Percentiles rank a stretch among this genome's conserved stretches.
These are phyloP conservation scores for Temnothorax unifasciatus DNA, from an alignment of 2,888 invertebrate species.

Conservation along the genomic window DNA sequence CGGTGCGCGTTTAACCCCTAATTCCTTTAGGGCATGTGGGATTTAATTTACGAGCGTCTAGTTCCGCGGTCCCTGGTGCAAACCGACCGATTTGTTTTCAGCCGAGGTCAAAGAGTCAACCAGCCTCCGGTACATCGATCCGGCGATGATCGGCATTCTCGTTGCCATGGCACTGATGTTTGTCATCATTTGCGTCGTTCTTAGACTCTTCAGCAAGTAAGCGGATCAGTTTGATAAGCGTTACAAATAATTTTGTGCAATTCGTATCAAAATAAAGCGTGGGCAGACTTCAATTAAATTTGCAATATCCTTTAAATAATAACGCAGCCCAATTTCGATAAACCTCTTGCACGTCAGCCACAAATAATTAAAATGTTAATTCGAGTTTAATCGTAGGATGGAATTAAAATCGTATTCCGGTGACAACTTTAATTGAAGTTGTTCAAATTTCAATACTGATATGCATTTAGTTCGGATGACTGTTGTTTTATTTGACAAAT, in stretches of 20 bases:
- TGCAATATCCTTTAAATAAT: not conserved
- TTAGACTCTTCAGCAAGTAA: conserved; percentile 97
- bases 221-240: conserved; percentile 77
- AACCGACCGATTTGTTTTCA: conserved; percentile 78
- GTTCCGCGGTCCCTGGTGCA: conserved; percentile 23
- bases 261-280: not conserved
- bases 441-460: not conserved
- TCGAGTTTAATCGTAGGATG: not conserved
- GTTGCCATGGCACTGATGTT: conserved; percentile 97
- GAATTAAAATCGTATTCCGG: not conserved
- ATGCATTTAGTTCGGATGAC: not conserved
- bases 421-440: conserved; percentile 1
- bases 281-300: not conserved
- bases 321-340: not conserved
- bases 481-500: not conserved
- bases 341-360: not conserved
- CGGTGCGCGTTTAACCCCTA: not conserved
- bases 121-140: conserved; percentile 92
- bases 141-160: conserved; percentile 96
- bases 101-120: conserved; percentile 88
- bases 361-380: conserved; percentile 23
- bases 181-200: conserved; percentile 96
- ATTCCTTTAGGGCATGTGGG: conserved; percentile 3
- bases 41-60: conserved; percentile 55
- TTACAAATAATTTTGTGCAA: not conserved